A percentile compares a stretch with the other conserved stretches of the same genome.
Conservation (phyloP, 2,888 invertebrate genomes). For the Vandiemenella viatica region DNA sequence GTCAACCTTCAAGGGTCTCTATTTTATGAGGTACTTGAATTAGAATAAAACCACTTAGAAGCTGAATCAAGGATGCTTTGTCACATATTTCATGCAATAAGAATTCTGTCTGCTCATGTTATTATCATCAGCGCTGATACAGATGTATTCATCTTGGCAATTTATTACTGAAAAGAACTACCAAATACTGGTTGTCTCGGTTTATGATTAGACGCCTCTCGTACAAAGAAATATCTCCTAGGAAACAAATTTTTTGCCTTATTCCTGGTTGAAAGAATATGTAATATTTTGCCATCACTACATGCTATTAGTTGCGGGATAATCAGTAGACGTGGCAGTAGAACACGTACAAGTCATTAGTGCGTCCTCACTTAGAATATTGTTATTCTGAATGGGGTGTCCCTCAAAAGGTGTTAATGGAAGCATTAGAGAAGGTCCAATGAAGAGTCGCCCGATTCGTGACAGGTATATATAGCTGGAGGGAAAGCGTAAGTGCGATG, state of each 20-base stretch:
- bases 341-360: no score
- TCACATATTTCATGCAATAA: slow-evolving; percentile 20
- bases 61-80: slow-evolving; percentile 18
- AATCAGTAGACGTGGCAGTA: slow-evolving; percentile 13
- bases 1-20: slow-evolving; percentile 18
- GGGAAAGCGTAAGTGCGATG: no score
- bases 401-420: no score
- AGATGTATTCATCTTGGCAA: slow-evolving; percentile 16
- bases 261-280: slow-evolving; percentile 18
- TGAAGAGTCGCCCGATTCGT: no score
- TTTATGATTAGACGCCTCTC: no score
- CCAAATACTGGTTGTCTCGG: slow-evolving; percentile 14
- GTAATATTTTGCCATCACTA: slow-evolving; percentile 20
- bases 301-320: slow-evolving; percentile 15
- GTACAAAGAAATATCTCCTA: slow-evolving; percentile 15
- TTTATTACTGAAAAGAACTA: slow-evolving; percentile 20
- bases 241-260: slow-evolving; percentile 20
- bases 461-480: no score
- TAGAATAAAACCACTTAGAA: slow-evolving; percentile 19
- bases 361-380: no score
- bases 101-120: slow-evolving; percentile 16
- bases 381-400: no score
- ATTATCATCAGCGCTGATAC: slow-evolving; percentile 19
- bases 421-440: no score
- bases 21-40: slow-evolving; percentile 19